These are phyloP conservation scores for Belonocnema kinseyi DNA, from an alignment of 1,140 invertebrate species.

Conservation along the genomic window DNA sequence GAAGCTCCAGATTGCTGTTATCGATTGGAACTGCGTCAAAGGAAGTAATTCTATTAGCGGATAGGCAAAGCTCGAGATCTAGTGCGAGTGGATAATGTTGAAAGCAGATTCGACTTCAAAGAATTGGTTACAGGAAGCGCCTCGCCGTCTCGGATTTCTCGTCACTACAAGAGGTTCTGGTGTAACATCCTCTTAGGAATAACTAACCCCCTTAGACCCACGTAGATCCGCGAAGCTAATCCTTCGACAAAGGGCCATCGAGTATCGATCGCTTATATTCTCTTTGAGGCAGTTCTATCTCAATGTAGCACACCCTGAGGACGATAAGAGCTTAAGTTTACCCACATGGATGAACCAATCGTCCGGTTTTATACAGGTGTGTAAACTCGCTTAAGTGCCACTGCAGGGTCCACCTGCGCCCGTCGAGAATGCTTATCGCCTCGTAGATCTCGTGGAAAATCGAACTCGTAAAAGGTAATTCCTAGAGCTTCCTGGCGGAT, in stretches of 20 bases:
- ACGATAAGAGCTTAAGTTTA: slow-evolving; percentile 49
- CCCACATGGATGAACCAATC: slow-evolving; percentile 31
- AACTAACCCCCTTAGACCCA: slow-evolving; percentile 42
- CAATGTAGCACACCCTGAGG: slow-evolving; percentile 42
- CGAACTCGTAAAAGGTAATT: not conserved
- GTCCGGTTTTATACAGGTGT: slow-evolving; percentile 11
- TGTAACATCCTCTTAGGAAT: slow-evolving; percentile 52
- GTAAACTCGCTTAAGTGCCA: slow-evolving; percentile 24
- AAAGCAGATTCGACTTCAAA: slow-evolving; percentile 7
- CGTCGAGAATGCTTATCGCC: slow-evolving; percentile 4
- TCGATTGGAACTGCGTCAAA: no score
- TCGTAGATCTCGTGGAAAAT: not conserved
- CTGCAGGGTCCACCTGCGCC: slow-evolving; percentile 20
- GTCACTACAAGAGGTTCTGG: slow-evolving; percentile 44
- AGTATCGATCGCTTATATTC: slow-evolving; percentile 70
- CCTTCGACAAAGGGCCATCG: slow-evolving; percentile 70
- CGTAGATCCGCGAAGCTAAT: slow-evolving; percentile 60
- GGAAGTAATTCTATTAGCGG: no score
- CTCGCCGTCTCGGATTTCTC: slow-evolving; percentile 47
- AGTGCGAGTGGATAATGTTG: not conserved
- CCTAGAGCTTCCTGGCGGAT: not conserved
- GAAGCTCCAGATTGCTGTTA: no score
- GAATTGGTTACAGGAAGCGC: not conserved
- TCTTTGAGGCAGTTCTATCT: slow-evolving; percentile 60
- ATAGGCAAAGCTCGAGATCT: not conserved